These are phyloP conservation scores for Zhengitettix transpicula DNA, from an alignment of 2,888 invertebrate genomes.

Conservation along the genomic window DNA sequence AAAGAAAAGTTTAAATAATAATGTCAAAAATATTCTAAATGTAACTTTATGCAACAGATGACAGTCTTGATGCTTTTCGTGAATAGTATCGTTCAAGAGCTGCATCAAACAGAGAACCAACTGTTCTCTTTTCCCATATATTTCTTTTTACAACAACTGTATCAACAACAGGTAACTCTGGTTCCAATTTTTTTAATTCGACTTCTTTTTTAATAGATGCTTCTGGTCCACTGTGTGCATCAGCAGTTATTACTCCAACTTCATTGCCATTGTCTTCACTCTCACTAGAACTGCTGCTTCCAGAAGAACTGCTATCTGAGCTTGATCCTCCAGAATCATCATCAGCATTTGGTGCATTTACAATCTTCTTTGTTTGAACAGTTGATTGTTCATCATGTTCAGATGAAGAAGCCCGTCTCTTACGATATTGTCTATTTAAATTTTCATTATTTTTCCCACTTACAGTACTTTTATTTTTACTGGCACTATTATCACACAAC, in stretches of 20 bases:
- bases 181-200: too few relatives aligned
- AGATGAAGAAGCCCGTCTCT: background rate
- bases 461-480: too few relatives aligned
- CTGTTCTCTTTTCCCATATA: constrained; percentile 73
- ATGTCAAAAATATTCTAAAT: too few relatives aligned
- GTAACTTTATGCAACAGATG: too few relatives aligned
- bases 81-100: constrained; percentile 60
- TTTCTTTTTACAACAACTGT: constrained; percentile 38
- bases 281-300: background rate
- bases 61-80: constrained; percentile 41
- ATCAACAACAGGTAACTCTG: too few relatives aligned
- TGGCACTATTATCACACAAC: too few relatives aligned
- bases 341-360: background rate
- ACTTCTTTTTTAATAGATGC: too few relatives aligned
- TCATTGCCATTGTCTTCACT: background rate
- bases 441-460: too few relatives aligned
- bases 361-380: background rate
- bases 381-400: background rate
- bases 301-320: background rate
- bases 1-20: too few relatives aligned
- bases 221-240: too few relatives aligned
- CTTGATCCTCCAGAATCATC: background rate
- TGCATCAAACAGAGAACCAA: constrained; percentile 56
- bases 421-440: background rate
- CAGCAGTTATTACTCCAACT: too few relatives aligned